Evolutionary conservation across 2,888 invertebrate species (phyloP).

Genomic region (Sesamia inferens): DNA sequence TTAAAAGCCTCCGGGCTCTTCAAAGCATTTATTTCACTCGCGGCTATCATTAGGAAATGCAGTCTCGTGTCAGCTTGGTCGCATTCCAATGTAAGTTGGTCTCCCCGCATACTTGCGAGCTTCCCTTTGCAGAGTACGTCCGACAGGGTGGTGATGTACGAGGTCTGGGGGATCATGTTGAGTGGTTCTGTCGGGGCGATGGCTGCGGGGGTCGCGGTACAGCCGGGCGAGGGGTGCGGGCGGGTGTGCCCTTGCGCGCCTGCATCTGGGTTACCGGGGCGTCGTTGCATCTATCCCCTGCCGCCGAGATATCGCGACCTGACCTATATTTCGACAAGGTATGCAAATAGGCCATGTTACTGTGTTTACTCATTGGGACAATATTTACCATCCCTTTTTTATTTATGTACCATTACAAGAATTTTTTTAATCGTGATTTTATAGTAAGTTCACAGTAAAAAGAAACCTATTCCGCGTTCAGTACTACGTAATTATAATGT

Average conservation of each 20-base stretch:
- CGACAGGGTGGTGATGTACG: constrained; percentile 41
- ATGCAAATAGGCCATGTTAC: constrained; percentile 71
- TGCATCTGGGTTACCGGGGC: constrained; percentile 84
- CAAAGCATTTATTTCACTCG: constrained; percentile 55
- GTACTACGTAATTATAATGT: background rate
- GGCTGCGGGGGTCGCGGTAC: constrained; percentile 58
- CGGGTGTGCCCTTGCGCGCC: constrained; percentile 74
- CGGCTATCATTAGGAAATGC: constrained; percentile 65
- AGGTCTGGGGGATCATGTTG: constrained; percentile 61
- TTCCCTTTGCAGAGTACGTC: constrained; percentile 28
- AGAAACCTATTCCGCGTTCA: background rate
- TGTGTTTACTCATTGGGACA: constrained; percentile 66
- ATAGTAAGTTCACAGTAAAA: background rate
- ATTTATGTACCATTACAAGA: background rate
- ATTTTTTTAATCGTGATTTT: background rate
- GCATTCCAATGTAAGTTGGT: constrained; percentile 40
- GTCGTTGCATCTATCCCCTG: constrained; percentile 77
- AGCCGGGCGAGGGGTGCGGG: constrained; percentile 65
- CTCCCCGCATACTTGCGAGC: constrained; percentile 29
- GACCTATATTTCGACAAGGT: constrained; percentile 79
- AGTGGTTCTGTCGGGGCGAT: constrained; percentile 54
- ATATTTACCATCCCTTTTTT: constrained; percentile 35
- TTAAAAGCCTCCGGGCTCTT: constrained; percentile 48
- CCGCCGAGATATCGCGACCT: constrained; percentile 74
- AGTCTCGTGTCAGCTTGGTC: constrained; percentile 57